Percentiles rank a stretch among this genome's conserved stretches.
phyloP scores from a whole-genome alignment of 2,888 invertebrate genomes.

The Dilophus febrilis region DNA sequence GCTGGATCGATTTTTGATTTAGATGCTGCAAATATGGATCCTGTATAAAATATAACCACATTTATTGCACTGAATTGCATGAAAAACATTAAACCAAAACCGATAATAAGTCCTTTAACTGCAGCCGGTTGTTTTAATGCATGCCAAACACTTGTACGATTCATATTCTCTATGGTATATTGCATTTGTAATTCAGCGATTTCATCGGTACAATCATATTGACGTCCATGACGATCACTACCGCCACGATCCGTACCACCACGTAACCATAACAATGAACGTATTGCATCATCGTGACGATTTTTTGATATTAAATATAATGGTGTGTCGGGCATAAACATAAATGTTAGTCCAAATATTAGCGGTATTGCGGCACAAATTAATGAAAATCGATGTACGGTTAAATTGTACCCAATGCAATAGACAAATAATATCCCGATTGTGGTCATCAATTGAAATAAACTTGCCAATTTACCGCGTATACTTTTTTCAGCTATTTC shows the following conservation, averaged over 20 bases:
- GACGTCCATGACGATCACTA: too few species aligned
- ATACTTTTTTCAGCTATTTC: slow-evolving; percentile 75
- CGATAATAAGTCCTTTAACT: slow-evolving; percentile 48
- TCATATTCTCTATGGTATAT: slow-evolving; percentile 33
- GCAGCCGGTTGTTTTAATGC: slow-evolving; percentile 41
- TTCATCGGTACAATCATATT: slow-evolving; percentile 48
- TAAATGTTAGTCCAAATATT: slow-evolving; percentile 49
- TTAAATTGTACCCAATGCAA: slow-evolving; percentile 34
- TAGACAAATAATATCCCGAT: slow-evolving; percentile 68
- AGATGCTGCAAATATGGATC: slow-evolving; percentile 44
- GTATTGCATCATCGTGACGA: slow-evolving; percentile 44
- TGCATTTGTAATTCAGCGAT: slow-evolving; percentile 39
- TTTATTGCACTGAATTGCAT: slow-evolving; percentile 77
- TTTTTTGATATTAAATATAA: slow-evolving; percentile 48
- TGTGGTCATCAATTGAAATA: slow-evolving; percentile 73
- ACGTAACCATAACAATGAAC: slow-evolving; percentile 52
- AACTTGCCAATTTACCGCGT: slow-evolving; percentile 70
- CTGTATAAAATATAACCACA: slow-evolving; percentile 65
- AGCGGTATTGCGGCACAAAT: slow-evolving; percentile 33
- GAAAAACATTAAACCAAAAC: slow-evolving; percentile 69
- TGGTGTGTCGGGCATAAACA: slow-evolving; percentile 80
- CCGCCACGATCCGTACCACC: too few species aligned
- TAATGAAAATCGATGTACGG: slow-evolving; percentile 22
- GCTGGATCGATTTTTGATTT: slow-evolving; percentile 34
- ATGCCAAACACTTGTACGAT: slow-evolving; percentile 35